phyloP scores from a whole-genome alignment of 2,888 invertebrate species.

The Malachius bipustulatus region DNA sequence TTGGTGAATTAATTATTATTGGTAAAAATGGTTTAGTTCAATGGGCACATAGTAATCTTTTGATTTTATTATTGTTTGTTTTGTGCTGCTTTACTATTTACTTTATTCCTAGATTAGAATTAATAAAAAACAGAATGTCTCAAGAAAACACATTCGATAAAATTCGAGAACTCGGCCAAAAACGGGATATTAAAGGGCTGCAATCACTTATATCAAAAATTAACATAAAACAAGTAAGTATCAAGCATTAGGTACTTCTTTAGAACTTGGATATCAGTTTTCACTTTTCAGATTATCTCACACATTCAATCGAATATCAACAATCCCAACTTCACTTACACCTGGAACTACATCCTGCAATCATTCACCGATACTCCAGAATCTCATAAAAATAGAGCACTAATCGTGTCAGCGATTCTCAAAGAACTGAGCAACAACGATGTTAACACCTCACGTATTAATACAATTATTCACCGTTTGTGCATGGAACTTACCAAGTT shows the following conservation, averaged over 20 bases:
- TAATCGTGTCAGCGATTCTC: slow-evolving; percentile 24
- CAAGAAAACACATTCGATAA: too few relatives aligned
- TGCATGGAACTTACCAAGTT: slow-evolving; percentile 41
- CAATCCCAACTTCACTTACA: slow-evolving; percentile 23
- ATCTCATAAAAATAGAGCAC: slow-evolving; percentile 27
- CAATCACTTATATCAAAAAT: too few relatives aligned
- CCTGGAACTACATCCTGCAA: slow-evolving; percentile 30
- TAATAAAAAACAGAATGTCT: too few relatives aligned
- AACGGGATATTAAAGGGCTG: slow-evolving; percentile 22
- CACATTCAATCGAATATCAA: slow-evolving; percentile 22
- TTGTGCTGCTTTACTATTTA: too few relatives aligned
- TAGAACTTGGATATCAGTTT: too few relatives aligned
- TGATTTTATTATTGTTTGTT: too few relatives aligned
- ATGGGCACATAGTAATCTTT: too few relatives aligned
- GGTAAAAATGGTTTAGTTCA: too few relatives aligned
- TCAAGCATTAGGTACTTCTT: too few relatives aligned
- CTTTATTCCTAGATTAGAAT: too few relatives aligned
- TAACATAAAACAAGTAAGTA: too few relatives aligned
- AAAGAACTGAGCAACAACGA: slow-evolving; percentile 27
- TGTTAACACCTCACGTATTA: slow-evolving; percentile 31
- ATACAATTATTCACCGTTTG: slow-evolving; percentile 41
- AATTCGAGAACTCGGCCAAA: slow-evolving; percentile 26
- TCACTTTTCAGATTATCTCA: slow-evolving; percentile 25
- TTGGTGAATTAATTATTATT: too few relatives aligned
- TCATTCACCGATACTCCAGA: slow-evolving; percentile 24